Base-by-base conservation (phyloP, 2,797 vertebrate genomes). In the Acipenser transmontanus region DNA sequence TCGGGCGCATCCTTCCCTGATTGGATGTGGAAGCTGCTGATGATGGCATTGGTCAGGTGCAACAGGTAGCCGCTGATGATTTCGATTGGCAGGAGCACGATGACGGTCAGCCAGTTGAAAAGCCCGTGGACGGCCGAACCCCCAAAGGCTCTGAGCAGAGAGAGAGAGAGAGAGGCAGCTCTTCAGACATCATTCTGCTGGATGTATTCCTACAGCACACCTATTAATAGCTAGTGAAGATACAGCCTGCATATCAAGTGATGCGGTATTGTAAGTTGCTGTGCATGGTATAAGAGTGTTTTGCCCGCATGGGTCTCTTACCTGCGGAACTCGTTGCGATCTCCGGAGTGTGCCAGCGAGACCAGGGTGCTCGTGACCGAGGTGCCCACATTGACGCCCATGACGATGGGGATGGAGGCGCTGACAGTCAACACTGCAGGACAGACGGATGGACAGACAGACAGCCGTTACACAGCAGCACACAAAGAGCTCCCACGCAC, bases 301-400 rank as follows among this genome's bases (percentile, higher is more conserved):
- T 62, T 13, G 13, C 11, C 14, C 14, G 1, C 4, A 49, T 4
- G 34, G 34, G 34, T 34, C 34, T 4, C 50, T 1, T 64, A 64
- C 63, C 63, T 64, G 8, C 63, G 13, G 14, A 64, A 64, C 63
- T 34, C 63, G 12, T 64, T 34, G 8, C 50, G 63, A 12, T 64
- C 63, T 34, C 63, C 63, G 11, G 63, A 64, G 13, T 64, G 63
- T 11, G 63, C 63, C 50, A 64, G 20, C 10, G 63, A 64, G 7
- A 64, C 63, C 63, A 64, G 12, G 50, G 63, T 64, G 63, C 63
- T 64, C 47, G 63, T 64, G 49, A 64, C 63, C 10, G 63, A 64
- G 10, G 63, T 64, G 7, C 63, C 63, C n/a, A 64, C 63, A 12
- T 64, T 64, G 50, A 64, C 63, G 13, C 63, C 63, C 63, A 64